phyloP scores from a whole-genome alignment of 2,113 vertebrate species.

The Gopherus flavomarginatus region DNA sequence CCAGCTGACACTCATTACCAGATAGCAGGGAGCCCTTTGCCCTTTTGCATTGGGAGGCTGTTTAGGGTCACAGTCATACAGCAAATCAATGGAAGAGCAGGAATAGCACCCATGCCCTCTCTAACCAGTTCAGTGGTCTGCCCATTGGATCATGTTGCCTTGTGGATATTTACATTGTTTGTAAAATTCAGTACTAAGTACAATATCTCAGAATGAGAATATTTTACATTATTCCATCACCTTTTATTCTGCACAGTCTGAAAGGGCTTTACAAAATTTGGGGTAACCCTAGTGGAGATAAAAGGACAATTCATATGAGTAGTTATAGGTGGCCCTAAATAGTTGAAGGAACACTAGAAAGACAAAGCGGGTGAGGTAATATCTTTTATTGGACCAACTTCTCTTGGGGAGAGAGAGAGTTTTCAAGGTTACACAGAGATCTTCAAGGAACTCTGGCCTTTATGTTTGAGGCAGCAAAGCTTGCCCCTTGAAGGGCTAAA shows the following conservation, averaged over 20 bases:
- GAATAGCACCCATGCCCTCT: not conserved
- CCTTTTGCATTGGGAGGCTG: not conserved
- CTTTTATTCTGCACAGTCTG: not conserved
- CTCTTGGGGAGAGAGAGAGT: not conserved
- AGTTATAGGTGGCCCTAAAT: not conserved
- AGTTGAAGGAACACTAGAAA: not conserved
- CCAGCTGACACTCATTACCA: not conserved
- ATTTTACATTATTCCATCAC: not conserved
- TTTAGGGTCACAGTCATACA: not conserved
- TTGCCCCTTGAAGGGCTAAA: not conserved
- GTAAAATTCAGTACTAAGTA: not conserved
- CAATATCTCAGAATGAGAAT: not conserved
- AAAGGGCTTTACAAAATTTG: not conserved
- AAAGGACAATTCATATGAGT: not conserved
- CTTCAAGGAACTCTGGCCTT: not conserved
- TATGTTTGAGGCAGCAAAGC: not conserved
- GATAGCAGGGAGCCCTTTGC: not conserved
- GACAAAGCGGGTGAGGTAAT: not conserved
- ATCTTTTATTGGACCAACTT: not conserved
- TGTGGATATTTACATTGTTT: rapidly evolving
- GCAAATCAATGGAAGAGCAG: not conserved
- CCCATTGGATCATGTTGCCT: not conserved
- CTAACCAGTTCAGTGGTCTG: not conserved
- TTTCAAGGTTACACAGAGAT: not conserved
- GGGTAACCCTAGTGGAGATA: not conserved